These are phyloP conservation scores for Lysandra bellargus DNA, from an alignment of 2,888 invertebrate genomes.

Conservation along the genomic window DNA sequence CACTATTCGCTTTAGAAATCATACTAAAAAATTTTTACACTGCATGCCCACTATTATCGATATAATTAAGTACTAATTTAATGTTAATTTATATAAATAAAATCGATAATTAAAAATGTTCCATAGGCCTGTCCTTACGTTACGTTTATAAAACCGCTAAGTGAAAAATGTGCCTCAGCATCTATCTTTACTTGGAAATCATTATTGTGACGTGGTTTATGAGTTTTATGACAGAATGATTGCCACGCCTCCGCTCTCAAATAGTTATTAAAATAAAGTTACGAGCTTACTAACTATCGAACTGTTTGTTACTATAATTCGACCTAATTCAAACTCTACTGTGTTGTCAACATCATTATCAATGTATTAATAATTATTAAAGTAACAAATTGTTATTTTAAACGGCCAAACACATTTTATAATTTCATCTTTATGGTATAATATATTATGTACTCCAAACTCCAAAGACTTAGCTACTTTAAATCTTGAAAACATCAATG, in stretches of 20 bases:
- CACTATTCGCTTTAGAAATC: not conserved
- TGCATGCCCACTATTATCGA: not conserved
- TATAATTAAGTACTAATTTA: not conserved
- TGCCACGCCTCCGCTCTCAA: conserved; percentile 13
- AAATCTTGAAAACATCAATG: too few species aligned
- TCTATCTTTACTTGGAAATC: conserved; percentile 1
- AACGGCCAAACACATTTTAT: too few species aligned
- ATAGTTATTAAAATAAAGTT: conserved; percentile 1
- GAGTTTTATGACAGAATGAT: conserved; percentile 10
- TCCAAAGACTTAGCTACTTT: too few species aligned
- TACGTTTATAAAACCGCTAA: too few species aligned
- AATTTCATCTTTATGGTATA: too few species aligned
- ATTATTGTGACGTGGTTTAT: conserved; percentile 31
- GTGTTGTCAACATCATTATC: not conserved
- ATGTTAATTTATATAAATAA: not conserved
- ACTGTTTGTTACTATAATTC: not conserved
- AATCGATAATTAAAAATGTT: not conserved
- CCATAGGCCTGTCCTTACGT: not conserved
- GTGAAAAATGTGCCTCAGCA: too few species aligned
- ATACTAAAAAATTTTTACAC: not conserved
- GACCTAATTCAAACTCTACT: not conserved
- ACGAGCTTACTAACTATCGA: not conserved
- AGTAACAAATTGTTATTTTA: too few species aligned
- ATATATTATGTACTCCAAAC: too few species aligned
- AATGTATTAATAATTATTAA: too few species aligned